Percentiles rank a stretch among this genome's conserved stretches.
phyloP scores from a whole-genome alignment of 2,113 vertebrate species.

The Egretta garzetta region DNA sequence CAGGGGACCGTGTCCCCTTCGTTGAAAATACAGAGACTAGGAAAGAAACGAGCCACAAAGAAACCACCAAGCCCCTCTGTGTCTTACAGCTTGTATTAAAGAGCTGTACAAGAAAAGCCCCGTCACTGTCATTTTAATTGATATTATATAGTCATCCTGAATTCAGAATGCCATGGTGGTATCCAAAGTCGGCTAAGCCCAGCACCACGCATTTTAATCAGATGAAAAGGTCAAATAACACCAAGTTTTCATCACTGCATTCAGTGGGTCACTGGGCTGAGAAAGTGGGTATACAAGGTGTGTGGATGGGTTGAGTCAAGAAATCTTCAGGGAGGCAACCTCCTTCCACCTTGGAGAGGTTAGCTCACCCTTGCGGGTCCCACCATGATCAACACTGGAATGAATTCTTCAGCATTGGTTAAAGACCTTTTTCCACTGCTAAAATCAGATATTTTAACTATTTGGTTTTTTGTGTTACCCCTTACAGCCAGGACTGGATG shows the following conservation, averaged over 20 bases:
- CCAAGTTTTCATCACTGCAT: background rate
- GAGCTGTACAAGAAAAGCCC: slow-evolving; percentile 50
- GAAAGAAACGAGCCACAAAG: slow-evolving; percentile 75
- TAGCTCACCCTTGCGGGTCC: background rate
- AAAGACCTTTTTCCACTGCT: background rate
- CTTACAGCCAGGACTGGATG: background rate
- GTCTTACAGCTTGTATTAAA: slow-evolving; percentile 59
- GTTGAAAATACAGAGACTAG: slow-evolving; percentile 55
- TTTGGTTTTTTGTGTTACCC: background rate
- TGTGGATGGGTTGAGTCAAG: background rate
- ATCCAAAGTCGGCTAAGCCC: background rate
- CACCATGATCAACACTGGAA: background rate
- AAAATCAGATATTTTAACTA: background rate
- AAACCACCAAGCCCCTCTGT: slow-evolving; percentile 57
- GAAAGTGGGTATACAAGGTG: background rate
- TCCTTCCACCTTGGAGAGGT: background rate
- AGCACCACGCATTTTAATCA: slow-evolving; percentile 32
- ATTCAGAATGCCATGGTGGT: slow-evolving; percentile 8
- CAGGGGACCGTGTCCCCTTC: slow-evolving; percentile 73
- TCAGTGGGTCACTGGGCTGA: slow-evolving; percentile 28
- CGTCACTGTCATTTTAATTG: slow-evolving; percentile 63
- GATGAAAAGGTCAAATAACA: slow-evolving; percentile 50
- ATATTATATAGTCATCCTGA: slow-evolving; percentile 35
- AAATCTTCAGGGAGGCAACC: background rate
- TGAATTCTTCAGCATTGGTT: background rate